Percentiles rank a stretch among this genome's conserved stretches.
phyloP scores from a whole-genome alignment of 2,888 invertebrate genomes.

The Silvanus unidentatus region DNA sequence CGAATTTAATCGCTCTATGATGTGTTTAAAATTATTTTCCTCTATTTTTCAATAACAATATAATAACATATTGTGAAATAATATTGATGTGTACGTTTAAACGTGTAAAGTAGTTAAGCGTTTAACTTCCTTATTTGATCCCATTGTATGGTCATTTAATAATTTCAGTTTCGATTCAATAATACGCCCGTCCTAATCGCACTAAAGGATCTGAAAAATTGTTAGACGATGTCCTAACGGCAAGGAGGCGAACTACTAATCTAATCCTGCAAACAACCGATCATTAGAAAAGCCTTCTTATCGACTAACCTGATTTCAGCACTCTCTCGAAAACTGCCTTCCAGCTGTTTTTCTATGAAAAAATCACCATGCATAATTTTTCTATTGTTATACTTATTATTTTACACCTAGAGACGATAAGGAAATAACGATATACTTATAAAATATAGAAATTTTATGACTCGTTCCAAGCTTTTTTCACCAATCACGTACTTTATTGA shows the following conservation, averaged over 20 bases:
- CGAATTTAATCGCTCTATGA: too few species aligned
- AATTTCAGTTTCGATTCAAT: conserved; percentile 29
- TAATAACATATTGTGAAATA: too few species aligned
- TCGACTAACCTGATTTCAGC: conserved; percentile 38
- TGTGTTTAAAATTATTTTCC: too few species aligned
- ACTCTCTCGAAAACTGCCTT: neutral
- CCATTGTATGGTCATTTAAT: neutral
- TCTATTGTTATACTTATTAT: conserved; percentile 26
- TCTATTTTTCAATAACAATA: too few species aligned
- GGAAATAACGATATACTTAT: conserved; percentile 2
- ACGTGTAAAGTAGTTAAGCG: too few species aligned
- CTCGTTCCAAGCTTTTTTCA: neutral
- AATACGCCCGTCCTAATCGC: neutral
- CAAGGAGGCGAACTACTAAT: conserved; percentile 36
- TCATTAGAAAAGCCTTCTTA: conserved; percentile 38
- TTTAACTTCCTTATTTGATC: too few species aligned
- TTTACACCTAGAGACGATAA: conserved; percentile 22
- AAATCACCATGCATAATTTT: conserved; percentile 30
- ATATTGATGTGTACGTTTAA: too few species aligned
- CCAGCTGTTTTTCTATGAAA: conserved; percentile 16
- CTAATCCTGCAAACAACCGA: conserved; percentile 32
- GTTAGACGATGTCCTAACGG: conserved; percentile 26
- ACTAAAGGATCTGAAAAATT: conserved; percentile 10
- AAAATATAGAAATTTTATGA: too few species aligned
- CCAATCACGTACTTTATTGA: conserved; percentile 4